Evolutionary conservation across 2,113 vertebrate species (phyloP), one percentile per base, ranked within the genome.

Genomic region (Elephas maximus): DNA sequence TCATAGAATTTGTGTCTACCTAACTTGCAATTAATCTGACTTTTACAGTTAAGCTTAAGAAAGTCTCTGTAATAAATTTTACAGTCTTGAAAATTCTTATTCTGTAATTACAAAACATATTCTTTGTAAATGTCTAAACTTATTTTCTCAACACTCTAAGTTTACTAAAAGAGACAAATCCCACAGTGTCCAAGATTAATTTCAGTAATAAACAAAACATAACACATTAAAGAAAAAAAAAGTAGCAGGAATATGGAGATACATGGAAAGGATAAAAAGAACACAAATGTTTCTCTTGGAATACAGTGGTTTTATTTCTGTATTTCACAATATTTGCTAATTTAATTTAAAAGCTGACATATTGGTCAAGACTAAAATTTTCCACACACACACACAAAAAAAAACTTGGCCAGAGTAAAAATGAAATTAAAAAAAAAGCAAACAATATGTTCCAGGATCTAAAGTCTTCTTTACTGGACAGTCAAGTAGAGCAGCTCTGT

Each of bases 311-410:
- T 51, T 51, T 30, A 81, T 88, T 71, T 62, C 65, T 86, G 44
- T 71, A 78, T 8, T 37, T 30, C 20, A 86, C 20, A 83, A 62
- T 88, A 95, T 93, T 96, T 86, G 63, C 18, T 73, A 17, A 91
- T 86, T 96, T 91, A 89, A 71, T 92, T 90, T 96, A 92, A 69
- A 80, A 90, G 10, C 23, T 77, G 33, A 53, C 23, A 94, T 93
- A 85, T 87, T 30, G 60, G 30, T 92, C 12, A 80, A 23, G 5
- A 95, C 8, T 41, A 97, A 94, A 41, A 76, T 86, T 90, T 90
- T 57, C n/a, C 51, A 45, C 37, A 83, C 26, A 33, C 11, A 41
- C 82, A 89, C n/a, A n/a, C n/a, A 51, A 87, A 63, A n/a, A 57
- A 77, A 26, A 18, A 62, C 18, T 62, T 23, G 21, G 28, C 65